A percentile compares a stretch with the other conserved stretches of the same genome.
Evolutionary conservation across 2,888 invertebrate species (phyloP).

Genomic region (Athalia cordata): DNA sequence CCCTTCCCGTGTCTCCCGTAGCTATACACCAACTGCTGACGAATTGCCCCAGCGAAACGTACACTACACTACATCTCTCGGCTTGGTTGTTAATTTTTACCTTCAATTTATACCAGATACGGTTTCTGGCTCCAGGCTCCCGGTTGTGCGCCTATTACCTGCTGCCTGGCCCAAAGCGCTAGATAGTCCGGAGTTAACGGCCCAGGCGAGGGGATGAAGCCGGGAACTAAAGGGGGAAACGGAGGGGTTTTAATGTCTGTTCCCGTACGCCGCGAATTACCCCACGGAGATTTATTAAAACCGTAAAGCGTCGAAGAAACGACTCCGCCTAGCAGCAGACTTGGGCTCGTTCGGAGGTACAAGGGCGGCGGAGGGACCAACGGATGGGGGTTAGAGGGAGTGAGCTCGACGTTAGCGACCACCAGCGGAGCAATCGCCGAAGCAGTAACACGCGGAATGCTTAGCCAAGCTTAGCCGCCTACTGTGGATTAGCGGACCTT

Average conservation of each 20-base stretch:
- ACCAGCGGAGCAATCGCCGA: conserved; percentile 57
- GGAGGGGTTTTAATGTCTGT: conserved; percentile 64
- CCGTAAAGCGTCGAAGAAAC: conserved; percentile 70
- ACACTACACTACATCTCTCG: conserved; percentile 30
- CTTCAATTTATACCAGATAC: conserved; percentile 54
- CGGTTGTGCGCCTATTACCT: conserved; percentile 38
- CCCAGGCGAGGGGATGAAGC: conserved; percentile 25
- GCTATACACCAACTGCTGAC: conserved; percentile 19
- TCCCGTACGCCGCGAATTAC: conserved; percentile 69
- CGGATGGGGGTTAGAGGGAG: conserved; percentile 52
- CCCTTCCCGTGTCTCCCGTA: background rate
- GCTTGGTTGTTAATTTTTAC: conserved; percentile 53
- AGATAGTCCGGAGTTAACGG: conserved; percentile 39
- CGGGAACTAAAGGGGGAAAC: conserved; percentile 1
- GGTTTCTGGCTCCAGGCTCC: conserved; percentile 11
- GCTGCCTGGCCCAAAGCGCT: conserved; percentile 12
- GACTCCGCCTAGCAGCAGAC: conserved; percentile 59
- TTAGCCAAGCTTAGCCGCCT: conserved; percentile 62
- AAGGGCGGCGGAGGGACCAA: conserved; percentile 52
- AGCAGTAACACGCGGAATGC: conserved; percentile 52
- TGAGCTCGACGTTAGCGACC: conserved; percentile 68
- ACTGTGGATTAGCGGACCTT: conserved; percentile 57
- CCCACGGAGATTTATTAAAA: conserved; percentile 72
- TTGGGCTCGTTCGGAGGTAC: conserved; percentile 54
- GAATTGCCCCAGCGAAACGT: conserved; percentile 33